Percentiles rank a stretch among this genome's conserved stretches.
Conservation (phyloP, 2,888 invertebrate genomes). For the Margaritifera margaritifera region DNA sequence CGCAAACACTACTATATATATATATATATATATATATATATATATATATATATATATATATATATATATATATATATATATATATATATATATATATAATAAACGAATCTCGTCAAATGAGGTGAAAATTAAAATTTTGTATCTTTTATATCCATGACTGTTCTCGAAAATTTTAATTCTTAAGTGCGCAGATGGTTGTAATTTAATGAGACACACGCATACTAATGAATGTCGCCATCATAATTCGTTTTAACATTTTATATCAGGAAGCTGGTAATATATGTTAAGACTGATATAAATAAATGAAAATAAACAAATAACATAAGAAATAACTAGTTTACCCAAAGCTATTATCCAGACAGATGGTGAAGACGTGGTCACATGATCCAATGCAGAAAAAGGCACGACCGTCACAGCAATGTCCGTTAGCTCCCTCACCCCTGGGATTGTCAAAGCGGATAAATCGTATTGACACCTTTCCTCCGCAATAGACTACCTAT, state of each 20-base stretch:
- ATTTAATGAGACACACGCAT: too few species aligned
- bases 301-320: too few species aligned
- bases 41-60: constrained; percentile 6
- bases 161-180: too few species aligned
- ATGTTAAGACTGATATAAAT: too few species aligned
- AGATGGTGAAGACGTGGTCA: constrained; percentile 60
- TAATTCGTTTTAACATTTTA: too few species aligned
- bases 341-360: constrained; percentile 50
- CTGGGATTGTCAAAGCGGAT: constrained; percentile 49
- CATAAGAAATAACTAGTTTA: constrained; percentile 15
- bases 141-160: too few species aligned
- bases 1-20: neutral
- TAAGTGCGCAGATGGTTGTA: too few species aligned
- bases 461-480: constrained; percentile 44
- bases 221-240: too few species aligned
- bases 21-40: constrained; percentile 8
- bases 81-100: too few species aligned
- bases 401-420: constrained; percentile 61
- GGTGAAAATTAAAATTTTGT: too few species aligned
- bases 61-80: neutral
- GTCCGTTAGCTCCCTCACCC: constrained; percentile 58
- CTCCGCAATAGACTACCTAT: constrained; percentile 34
- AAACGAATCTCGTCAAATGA: too few species aligned
- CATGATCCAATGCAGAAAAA: constrained; percentile 54
- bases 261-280: too few species aligned